Evolutionary conservation across 2,797 vertebrate species (phyloP), one percentile per base, ranked within the genome.

Genomic region (Gymnopithys bicolor): DNA sequence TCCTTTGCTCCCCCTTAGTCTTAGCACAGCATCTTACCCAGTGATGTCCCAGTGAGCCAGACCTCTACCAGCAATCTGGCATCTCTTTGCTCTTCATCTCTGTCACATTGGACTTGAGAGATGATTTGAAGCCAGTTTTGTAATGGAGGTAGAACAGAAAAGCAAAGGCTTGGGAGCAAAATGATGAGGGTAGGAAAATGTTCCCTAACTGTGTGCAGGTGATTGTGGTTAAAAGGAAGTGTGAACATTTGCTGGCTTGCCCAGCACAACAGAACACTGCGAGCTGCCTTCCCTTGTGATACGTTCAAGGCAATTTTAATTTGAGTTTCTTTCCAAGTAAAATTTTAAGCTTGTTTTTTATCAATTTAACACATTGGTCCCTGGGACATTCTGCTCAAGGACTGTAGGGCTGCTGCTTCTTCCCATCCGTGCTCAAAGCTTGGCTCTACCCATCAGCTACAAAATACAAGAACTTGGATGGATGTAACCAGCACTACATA

Each of bases 241-340:
- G 95, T 93, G 94, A 96, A 96, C 86, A 56, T 93, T 96, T 92
- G 80, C 87, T 96, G 95, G 92, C 95, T 94, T 84, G 87, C 95
- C 85, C 84, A 84, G 84, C 89, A 82, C 89, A 93, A 88, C 85
- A 94, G 91, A 95, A 81, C 89, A 78, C 74, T 91, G 49, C 1
- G 46, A 82, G 77, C 35, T 9, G 84, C 91, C 91, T 87, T 96
- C 91, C 94, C 95, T 56, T 75, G 62, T 0, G 18, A 60, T 86
- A 64, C 55, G 43, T 56, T 90, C 18, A 32, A 84, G 91, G 80
- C 80, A 82, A 88, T 84, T 96, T 91, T 45, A 73, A 75, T 94
- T 74, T 90, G 41, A 75, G 46, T 82, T 86, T 58, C 94, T 91
- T 88, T 89, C 94, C 93, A 94, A 96, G 70, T 70, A 67, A 94